Evolutionary conservation across 2,113 vertebrate species (phyloP).

Genomic region (Corythaeola cristata): DNA sequence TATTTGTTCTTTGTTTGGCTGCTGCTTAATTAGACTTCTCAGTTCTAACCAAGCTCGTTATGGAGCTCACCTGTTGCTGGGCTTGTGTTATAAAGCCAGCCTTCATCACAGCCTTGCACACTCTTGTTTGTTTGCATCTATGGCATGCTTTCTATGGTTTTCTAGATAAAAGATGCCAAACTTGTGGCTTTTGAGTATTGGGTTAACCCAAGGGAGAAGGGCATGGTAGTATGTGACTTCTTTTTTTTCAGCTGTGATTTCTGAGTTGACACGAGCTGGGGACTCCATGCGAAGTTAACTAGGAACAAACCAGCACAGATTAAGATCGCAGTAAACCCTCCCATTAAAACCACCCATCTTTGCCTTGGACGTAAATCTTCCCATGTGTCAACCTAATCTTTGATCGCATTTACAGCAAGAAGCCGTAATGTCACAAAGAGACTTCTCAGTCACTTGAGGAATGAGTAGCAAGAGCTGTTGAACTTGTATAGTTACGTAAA

Average conservation of each 20-base stretch:
- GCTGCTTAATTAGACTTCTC: background rate
- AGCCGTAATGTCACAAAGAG: background rate
- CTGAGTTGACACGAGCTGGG: background rate
- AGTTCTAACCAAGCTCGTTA: background rate
- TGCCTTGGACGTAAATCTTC: background rate
- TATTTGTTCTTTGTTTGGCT: background rate
- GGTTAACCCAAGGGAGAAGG: background rate
- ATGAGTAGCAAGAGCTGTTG: background rate
- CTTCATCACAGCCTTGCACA: background rate
- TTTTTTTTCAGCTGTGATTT: background rate
- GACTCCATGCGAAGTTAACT: background rate
- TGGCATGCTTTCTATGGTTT: background rate
- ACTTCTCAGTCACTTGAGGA: background rate
- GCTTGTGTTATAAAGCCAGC: background rate
- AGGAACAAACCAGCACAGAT: background rate
- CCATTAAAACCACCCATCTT: background rate
- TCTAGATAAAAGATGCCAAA: background rate
- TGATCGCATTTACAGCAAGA: background rate
- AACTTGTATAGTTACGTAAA: background rate
- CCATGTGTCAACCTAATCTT: background rate
- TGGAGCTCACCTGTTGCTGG: conserved; percentile 10
- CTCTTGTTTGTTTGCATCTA: background rate
- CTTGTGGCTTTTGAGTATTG: background rate
- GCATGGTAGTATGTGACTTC: background rate
- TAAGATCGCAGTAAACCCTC: background rate